phyloP scores from a whole-genome alignment of 2,888 invertebrate species.

The Elmis aenea region DNA sequence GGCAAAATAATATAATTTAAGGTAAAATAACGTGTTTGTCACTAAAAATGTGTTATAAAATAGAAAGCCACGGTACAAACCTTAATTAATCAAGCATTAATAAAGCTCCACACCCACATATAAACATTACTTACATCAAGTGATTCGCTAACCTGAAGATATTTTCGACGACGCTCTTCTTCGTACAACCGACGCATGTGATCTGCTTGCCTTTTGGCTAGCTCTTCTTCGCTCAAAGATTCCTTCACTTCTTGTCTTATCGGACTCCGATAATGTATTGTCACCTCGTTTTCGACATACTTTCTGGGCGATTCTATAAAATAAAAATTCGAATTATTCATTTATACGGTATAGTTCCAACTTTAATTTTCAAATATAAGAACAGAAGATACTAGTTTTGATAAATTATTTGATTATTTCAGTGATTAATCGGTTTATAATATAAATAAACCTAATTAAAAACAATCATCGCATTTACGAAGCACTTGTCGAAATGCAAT shows the following conservation, averaged over 20 bases:
- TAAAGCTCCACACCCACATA: too few species aligned
- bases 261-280: slow-evolving; percentile 88
- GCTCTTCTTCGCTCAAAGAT: slow-evolving; percentile 81
- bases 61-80: neutral
- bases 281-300: slow-evolving; percentile 89
- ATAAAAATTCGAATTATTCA: slow-evolving; percentile 7
- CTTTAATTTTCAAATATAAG: too few species aligned
- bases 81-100: neutral
- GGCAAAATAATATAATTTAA: too few species aligned
- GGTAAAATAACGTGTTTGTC: too few species aligned
- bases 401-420: neutral
- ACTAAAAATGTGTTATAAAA: neutral
- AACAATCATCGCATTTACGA: too few species aligned
- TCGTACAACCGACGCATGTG: slow-evolving; percentile 86
- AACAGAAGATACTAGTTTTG: neutral
- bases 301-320: slow-evolving; percentile 76
- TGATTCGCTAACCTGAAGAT: slow-evolving; percentile 63
- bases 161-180: slow-evolving; percentile 84
- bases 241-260: slow-evolving; percentile 84
- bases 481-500: too few species aligned
- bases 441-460: too few species aligned
- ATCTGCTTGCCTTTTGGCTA: slow-evolving; percentile 81
- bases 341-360: too few species aligned
- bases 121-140: slow-evolving; percentile 27
- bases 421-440: neutral